Conservation (phyloP, 2,888 invertebrate species). For the Venustoraphidia nigricollis region DNA sequence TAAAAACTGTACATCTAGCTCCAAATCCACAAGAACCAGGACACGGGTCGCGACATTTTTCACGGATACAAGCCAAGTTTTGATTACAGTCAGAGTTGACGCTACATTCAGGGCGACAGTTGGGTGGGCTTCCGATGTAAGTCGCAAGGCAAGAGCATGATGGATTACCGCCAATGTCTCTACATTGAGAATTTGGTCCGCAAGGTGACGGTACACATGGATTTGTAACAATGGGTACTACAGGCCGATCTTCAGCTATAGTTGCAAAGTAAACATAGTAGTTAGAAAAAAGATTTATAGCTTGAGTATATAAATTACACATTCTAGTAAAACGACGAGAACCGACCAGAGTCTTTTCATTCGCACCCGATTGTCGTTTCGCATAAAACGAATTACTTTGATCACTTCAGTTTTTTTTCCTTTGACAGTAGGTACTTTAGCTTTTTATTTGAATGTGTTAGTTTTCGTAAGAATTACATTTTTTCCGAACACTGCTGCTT, state of each 20-base stretch:
- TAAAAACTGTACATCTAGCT: constrained; percentile 62
- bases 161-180: constrained; percentile 50
- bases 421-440: too few species aligned
- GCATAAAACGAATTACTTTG: too few species aligned
- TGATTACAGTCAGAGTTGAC: constrained; percentile 68
- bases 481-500: too few species aligned
- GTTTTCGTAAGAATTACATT: too few species aligned
- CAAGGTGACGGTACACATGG: constrained; percentile 69
- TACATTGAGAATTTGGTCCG: constrained; percentile 67
- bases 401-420: too few species aligned
- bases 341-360: too few species aligned
- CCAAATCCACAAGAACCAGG: constrained; percentile 65
- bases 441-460: too few species aligned
- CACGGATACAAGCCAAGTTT: constrained; percentile 64
- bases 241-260: constrained; percentile 11
- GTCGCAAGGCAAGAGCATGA: constrained; percentile 62
- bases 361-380: too few species aligned
- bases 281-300: too few species aligned
- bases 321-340: too few species aligned
- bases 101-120: constrained; percentile 71
- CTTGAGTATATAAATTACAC: too few species aligned
- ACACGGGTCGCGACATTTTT: constrained; percentile 70
- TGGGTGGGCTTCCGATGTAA: constrained; percentile 63
- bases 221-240: constrained; percentile 25
- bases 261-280: too few species aligned